These are phyloP conservation scores for Polylopha cassiicola DNA, from an alignment of 2,888 invertebrate species.

Conservation along the genomic window DNA sequence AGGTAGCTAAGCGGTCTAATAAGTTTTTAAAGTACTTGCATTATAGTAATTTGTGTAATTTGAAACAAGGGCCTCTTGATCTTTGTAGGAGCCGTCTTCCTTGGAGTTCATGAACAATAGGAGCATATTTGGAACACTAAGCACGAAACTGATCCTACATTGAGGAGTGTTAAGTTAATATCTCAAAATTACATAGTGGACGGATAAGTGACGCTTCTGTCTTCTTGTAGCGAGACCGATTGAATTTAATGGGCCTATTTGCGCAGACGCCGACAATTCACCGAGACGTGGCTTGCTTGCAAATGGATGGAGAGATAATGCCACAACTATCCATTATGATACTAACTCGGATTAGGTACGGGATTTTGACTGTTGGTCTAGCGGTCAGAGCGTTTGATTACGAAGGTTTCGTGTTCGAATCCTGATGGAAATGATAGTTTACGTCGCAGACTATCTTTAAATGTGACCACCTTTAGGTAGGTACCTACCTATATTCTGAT, in stretches of 20 bases:
- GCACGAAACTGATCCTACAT: constrained; percentile 31
- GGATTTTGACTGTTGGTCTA: neutral
- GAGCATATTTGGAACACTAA: constrained; percentile 49
- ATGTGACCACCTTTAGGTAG: no score
- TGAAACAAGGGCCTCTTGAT: constrained; percentile 5
- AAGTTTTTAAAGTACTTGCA: constrained; percentile 9
- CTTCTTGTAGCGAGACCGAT: constrained; percentile 46
- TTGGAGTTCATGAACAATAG: constrained; percentile 28
- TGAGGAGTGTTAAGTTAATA: constrained; percentile 47
- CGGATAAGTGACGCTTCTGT: constrained; percentile 59
- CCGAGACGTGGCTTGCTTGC: constrained; percentile 49
- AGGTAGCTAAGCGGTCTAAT: constrained; percentile 8
- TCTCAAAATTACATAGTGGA: constrained; percentile 61
- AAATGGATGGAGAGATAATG: constrained; percentile 31
- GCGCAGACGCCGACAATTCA: constrained; percentile 53
- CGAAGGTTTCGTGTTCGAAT: no score
- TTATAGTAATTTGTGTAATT: constrained; percentile 13
- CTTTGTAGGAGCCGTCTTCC: constrained; percentile 20
- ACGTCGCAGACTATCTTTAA: no score
- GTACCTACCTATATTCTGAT: no score
- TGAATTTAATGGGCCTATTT: constrained; percentile 69
- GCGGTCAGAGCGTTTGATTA: no score
- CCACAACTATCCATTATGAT: constrained; percentile 28
- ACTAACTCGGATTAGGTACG: constrained; percentile 12
- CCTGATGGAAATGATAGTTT: no score